A percentile compares a stretch with the other conserved stretches of the same genome.
Evolutionary conservation across 1,140 invertebrate genomes (phyloP).

Genomic region (Anastatus disparis): DNA sequence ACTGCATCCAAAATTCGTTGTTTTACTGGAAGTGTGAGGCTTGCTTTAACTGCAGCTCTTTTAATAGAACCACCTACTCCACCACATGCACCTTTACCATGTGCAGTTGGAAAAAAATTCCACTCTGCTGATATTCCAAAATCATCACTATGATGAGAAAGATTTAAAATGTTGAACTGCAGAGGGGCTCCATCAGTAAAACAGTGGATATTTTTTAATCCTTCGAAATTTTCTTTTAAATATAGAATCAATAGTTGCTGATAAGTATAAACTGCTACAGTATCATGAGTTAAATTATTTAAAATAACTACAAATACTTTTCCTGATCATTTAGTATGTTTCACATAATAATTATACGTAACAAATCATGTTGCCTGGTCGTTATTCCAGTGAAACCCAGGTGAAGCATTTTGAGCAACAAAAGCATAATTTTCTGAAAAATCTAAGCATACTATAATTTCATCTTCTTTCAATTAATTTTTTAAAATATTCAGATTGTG

Average conservation of each 20-base stretch:
- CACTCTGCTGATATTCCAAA: slow-evolving; percentile 49
- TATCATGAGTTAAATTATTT: slow-evolving; percentile 37
- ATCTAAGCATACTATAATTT: slow-evolving; percentile 43
- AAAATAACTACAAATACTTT: slow-evolving; percentile 38
- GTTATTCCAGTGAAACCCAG: slow-evolving; percentile 50
- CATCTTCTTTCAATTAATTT: slow-evolving; percentile 27
- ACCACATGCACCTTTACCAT: slow-evolving; percentile 57
- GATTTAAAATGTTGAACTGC: slow-evolving; percentile 47
- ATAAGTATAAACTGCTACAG: slow-evolving; percentile 37
- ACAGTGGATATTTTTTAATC: not conserved
- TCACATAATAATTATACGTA: slow-evolving; percentile 41
- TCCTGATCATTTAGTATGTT: slow-evolving; percentile 2
- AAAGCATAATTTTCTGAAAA: slow-evolving; percentile 54
- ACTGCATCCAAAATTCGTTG: slow-evolving; percentile 5
- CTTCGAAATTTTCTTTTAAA: slow-evolving; percentile 6
- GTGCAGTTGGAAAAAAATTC: slow-evolving; percentile 52
- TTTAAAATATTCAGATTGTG: slow-evolving; percentile 37
- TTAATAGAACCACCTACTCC: slow-evolving; percentile 50
- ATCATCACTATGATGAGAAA: slow-evolving; percentile 50
- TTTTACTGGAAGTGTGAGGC: slow-evolving; percentile 32
- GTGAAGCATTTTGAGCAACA: slow-evolving; percentile 48
- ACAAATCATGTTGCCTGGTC: slow-evolving; percentile 46
- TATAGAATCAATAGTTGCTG: slow-evolving; percentile 12
- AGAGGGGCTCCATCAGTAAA: slow-evolving; percentile 36
- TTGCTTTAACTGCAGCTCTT: slow-evolving; percentile 45